These are phyloP conservation scores for Cinclus mexicanus DNA, from an alignment of 2,113 vertebrate species.

Conservation along the genomic window DNA sequence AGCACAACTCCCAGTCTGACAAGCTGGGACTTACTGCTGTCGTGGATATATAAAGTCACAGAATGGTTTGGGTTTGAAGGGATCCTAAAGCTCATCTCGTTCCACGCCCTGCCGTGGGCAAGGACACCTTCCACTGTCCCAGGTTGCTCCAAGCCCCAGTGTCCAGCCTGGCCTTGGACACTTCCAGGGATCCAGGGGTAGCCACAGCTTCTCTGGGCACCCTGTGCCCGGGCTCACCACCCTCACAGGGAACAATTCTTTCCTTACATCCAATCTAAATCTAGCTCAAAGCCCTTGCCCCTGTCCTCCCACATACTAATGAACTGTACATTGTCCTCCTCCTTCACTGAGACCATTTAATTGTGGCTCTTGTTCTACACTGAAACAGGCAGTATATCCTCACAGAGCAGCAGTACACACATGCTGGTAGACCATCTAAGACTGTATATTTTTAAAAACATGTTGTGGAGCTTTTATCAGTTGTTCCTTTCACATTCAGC, in stretches of 20 bases:
- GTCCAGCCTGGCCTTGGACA: rapidly evolving
- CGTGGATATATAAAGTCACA: not conserved
- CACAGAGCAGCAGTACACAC: not conserved
- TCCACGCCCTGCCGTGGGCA: rapidly evolving
- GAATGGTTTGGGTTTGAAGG: not conserved
- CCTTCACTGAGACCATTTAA: not conserved
- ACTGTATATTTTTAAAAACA: not conserved
- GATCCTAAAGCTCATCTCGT: rapidly evolving
- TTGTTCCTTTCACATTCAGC: not conserved
- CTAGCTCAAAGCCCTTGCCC: not conserved
- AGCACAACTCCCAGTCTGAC: not conserved
- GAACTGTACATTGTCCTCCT: not conserved
- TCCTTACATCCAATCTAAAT: not conserved
- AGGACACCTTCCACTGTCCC: rapidly evolving
- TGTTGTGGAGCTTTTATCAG: not conserved
- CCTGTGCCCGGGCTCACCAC: not conserved
- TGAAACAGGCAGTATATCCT: not conserved
- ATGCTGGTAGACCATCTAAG: no score
- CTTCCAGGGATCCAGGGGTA: not conserved
- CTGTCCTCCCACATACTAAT: not conserved
- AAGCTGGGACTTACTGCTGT: not conserved
- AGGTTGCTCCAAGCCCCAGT: rapidly evolving
- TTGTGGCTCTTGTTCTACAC: not conserved
- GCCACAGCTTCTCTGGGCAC: not conserved
- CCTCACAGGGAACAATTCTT: not conserved